Percentiles rank a stretch among this genome's conserved stretches.
These are phyloP conservation scores for Eupithecia inturbata DNA, from an alignment of 2,888 invertebrate genomes.

Conservation along the genomic window DNA sequence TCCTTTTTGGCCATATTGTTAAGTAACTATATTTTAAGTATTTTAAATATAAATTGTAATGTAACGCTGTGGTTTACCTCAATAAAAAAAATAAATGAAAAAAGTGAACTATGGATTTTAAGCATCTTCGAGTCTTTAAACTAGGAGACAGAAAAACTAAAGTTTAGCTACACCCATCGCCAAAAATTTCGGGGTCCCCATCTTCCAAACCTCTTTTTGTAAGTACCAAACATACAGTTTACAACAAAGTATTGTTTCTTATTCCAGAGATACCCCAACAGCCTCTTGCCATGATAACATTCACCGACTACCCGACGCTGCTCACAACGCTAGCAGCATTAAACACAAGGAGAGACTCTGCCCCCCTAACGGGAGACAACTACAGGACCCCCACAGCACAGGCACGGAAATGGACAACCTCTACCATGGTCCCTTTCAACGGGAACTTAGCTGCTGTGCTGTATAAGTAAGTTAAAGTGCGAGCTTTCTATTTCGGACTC, in stretches of 20 bases:
- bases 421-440: constrained; percentile 88
- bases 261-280: constrained; percentile 63
- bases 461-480: constrained; percentile 85
- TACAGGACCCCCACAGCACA: constrained; percentile 76
- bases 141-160: too few relatives aligned
- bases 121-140: too few relatives aligned
- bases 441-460: constrained; percentile 90
- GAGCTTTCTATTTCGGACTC: too few relatives aligned
- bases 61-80: too few relatives aligned
- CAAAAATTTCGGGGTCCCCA: neutral
- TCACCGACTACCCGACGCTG: constrained; percentile 86
- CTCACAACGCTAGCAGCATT: constrained; percentile 86
- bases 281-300: constrained; percentile 87
- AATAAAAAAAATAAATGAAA: too few relatives aligned
- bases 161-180: neutral
- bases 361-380: constrained; percentile 86
- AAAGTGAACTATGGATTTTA: too few relatives aligned
- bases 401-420: constrained; percentile 87
- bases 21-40: too few relatives aligned
- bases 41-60: too few relatives aligned
- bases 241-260: neutral
- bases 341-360: constrained; percentile 85
- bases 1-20: too few relatives aligned
- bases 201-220: neutral
- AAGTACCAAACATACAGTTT: too few relatives aligned